phyloP scores from a whole-genome alignment of 1,140 invertebrate genomes.

The Pseudomyrmex gracilis region DNA sequence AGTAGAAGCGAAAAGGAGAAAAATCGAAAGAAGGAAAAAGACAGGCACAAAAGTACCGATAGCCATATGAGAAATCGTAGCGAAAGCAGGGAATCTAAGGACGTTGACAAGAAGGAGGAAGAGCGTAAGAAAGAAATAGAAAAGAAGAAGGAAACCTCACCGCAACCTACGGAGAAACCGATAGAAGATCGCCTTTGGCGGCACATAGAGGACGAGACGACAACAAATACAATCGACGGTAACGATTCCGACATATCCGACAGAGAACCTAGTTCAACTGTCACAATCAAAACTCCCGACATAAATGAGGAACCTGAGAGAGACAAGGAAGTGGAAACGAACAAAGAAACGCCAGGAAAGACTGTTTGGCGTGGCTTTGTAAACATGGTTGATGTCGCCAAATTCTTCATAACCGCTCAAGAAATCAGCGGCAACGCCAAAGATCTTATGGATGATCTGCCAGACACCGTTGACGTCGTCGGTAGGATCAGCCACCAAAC shows the following conservation, averaged over 20 bases:
- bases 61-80: slow-evolving; percentile 54
- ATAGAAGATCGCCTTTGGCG: slow-evolving; percentile 83
- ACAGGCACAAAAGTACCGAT: slow-evolving; percentile 73
- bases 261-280: slow-evolving; percentile 87
- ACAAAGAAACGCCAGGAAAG: slow-evolving; percentile 64
- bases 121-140: slow-evolving; percentile 72
- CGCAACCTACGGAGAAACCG: slow-evolving; percentile 73
- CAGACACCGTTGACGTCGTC: slow-evolving; percentile 93
- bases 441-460: slow-evolving; percentile 90
- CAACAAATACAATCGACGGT: slow-evolving; percentile 82
- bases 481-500: slow-evolving; percentile 95
- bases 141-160: slow-evolving; percentile 74
- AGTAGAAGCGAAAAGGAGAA: slow-evolving; percentile 72
- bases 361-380: slow-evolving; percentile 95
- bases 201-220: slow-evolving; percentile 83
- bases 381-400: slow-evolving; percentile 95
- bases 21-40: slow-evolving; percentile 72
- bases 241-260: slow-evolving; percentile 85
- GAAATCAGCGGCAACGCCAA: slow-evolving; percentile 91
- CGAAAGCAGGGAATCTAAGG: slow-evolving; percentile 70
- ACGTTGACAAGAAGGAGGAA: slow-evolving; percentile 73
- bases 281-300: slow-evolving; percentile 87
- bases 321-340: slow-evolving; percentile 71
- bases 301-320: slow-evolving; percentile 83
- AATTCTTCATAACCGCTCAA: slow-evolving; percentile 94